phyloP scores from a whole-genome alignment of 2,888 invertebrate genomes.

The Steinernema carpocapsae region DNA sequence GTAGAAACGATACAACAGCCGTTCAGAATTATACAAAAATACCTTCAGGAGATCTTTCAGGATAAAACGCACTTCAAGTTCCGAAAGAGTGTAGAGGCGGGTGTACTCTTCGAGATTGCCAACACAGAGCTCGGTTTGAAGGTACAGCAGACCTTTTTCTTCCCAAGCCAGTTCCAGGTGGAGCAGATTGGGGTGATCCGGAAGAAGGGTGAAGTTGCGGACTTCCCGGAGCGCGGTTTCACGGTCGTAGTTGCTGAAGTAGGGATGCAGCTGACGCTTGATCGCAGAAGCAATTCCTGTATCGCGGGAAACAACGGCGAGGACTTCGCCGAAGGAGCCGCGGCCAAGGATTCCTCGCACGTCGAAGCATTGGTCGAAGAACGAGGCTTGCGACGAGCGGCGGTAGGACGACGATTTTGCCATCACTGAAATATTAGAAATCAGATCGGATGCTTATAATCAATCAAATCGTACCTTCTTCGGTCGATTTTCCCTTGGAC shows the following conservation, averaged over 20 bases:
- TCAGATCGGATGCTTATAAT: no score
- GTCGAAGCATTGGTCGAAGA: constrained; percentile 19
- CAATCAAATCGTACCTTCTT: background rate
- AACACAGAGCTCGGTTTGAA: constrained; percentile 77
- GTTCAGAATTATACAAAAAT: background rate
- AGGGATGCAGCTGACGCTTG: constrained; percentile 11
- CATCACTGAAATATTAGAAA: constrained; percentile 9
- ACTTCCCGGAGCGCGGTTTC: constrained; percentile 35
- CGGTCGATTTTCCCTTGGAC: constrained; percentile 7
- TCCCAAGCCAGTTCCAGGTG: constrained; percentile 78
- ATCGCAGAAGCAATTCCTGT: background rate
- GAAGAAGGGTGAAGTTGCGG: constrained; percentile 76
- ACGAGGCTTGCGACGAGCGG: background rate
- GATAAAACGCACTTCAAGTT: background rate
- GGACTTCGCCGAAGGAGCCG: constrained; percentile 14
- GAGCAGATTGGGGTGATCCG: constrained; percentile 76
- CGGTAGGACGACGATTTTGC: background rate
- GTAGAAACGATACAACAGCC: background rate
- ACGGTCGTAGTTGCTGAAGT: constrained; percentile 34
- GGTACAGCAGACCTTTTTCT: constrained; percentile 76
- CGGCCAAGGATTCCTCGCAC: background rate
- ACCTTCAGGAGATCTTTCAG: constrained; percentile 12
- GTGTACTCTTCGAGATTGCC: background rate
- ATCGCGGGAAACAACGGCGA: background rate
- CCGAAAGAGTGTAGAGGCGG: background rate